phyloP scores from a whole-genome alignment of 2,113 vertebrate species.

The Cettia cetti region DNA sequence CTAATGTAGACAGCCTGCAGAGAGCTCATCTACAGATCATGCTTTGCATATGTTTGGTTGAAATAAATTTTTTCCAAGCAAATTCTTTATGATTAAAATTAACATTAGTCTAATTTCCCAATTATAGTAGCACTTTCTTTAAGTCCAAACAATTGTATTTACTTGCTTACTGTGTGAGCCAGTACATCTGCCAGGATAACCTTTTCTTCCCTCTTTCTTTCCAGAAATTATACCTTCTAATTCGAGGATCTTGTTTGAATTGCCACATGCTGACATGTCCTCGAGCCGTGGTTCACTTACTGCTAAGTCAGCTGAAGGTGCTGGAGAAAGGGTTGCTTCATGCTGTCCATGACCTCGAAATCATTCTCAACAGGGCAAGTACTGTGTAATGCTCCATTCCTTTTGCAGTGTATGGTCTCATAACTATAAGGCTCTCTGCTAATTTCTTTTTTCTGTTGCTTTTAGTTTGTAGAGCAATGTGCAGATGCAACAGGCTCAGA shows the following conservation, averaged over 20 bases:
- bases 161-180: background rate
- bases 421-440: background rate
- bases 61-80: background rate
- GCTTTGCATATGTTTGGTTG: background rate
- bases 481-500: conserved; percentile 74
- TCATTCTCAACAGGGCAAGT: conserved; percentile 80
- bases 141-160: background rate
- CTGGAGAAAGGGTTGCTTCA: conserved; percentile 83
- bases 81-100: background rate
- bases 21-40: background rate
- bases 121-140: background rate
- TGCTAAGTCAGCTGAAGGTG: conserved; percentile 85
- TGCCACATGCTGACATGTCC: conserved; percentile 87
- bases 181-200: background rate
- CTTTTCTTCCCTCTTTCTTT: background rate
- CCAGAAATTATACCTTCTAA: conserved; percentile 83
- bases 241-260: conserved; percentile 87
- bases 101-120: background rate
- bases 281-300: conserved; percentile 82
- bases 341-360: conserved; percentile 82
- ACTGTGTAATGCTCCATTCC: background rate
- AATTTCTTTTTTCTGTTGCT: background rate
- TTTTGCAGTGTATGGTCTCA: background rate
- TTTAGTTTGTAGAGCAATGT: conserved; percentile 83
- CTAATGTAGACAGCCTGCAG: background rate